A percentile compares a stretch with the other conserved stretches of the same genome.
Evolutionary conservation across 2,113 vertebrate genomes (phyloP).

Genomic region (Labrus mixtus): DNA sequence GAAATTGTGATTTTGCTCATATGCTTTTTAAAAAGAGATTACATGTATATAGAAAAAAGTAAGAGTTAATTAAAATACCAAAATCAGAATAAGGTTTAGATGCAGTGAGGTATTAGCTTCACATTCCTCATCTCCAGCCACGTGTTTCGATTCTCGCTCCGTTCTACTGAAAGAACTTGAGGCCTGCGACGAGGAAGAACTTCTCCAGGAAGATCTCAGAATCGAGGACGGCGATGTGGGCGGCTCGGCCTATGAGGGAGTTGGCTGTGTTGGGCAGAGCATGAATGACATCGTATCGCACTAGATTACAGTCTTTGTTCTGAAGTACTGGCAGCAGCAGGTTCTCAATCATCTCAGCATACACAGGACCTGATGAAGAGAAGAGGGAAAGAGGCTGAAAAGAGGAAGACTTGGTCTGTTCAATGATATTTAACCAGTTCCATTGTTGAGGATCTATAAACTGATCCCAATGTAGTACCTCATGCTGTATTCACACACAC

Average conservation of each 20-base stretch:
- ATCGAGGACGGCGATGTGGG: conserved; percentile 98
- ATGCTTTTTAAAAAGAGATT: conserved; percentile 86
- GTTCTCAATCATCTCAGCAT: conserved; percentile 99
- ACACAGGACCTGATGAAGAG: conserved; percentile 89
- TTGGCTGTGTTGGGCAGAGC: conserved; percentile 98
- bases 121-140: conserved; percentile 59
- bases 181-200: conserved; percentile 97
- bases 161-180: conserved; percentile 97
- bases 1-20: conserved; percentile 51
- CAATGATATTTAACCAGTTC: neutral
- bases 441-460: neutral
- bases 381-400: neutral
- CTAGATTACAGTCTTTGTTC: conserved; percentile 95
- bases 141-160: conserved; percentile 25
- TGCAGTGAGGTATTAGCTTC: conserved; percentile 93
- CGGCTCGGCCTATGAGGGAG: conserved; percentile 97
- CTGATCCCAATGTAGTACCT: neutral
- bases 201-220: conserved; percentile 99
- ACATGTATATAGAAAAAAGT: conserved; percentile 89
- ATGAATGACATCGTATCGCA: conserved; percentile 97
- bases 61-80: conserved; percentile 83
- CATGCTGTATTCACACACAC: no score
- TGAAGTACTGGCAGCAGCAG: conserved; percentile 95
- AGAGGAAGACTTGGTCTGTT: neutral
- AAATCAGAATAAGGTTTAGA: conserved; percentile 85